Evolutionary conservation across 2,113 vertebrate genomes (phyloP), one percentile per base, ranked within the genome.

Genomic region (Bucco capensis): DNA sequence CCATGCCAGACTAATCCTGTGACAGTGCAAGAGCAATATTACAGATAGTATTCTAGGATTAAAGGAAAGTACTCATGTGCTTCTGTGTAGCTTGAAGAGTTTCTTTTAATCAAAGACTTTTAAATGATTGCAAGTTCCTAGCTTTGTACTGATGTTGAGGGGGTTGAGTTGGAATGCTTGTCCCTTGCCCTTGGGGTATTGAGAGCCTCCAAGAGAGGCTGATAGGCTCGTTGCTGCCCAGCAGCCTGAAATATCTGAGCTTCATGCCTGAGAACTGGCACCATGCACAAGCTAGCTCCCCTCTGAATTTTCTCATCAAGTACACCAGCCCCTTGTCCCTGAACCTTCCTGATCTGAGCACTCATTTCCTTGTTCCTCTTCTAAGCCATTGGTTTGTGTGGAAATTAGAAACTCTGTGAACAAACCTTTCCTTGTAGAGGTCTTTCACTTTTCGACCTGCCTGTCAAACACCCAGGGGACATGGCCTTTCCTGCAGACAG

Each of bases 151-250:
- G 35, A 11, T 44, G 28, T 53, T 5, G 31, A 12, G 17, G 1
- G 10, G 6, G 14, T 37, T 49, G 51, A 16, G 27, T n/a, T 0
- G 5, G 40, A 42, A 7, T 75, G 49, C 23, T 38, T 15, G 24
- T 44, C 23, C 56, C 31, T 70, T 65, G 10, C 23, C 23, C 14
- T 23, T 7, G 11, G n/a, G 44, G 21, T 5, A 16, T 19, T 19
- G 47, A 37, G 31, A 54, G 13, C 25, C 24, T 31, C 17, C 14
- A 22, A 24, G 16, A 21, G 14, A 49, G 54, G 33, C 27, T 47
- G 0, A 0, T 10, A 49, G 25, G 37, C 11, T 22, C 0, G 1
- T 46, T 47, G 49, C 33, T 60, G 30, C 33, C n/a, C 47, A 56
- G 28, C 35, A 44, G 21, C 53, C 37, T 61, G 28, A 12, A 35